Conservation (phyloP, 2,113 vertebrate genomes). For the Pseudorectes ferrugineus region DNA sequence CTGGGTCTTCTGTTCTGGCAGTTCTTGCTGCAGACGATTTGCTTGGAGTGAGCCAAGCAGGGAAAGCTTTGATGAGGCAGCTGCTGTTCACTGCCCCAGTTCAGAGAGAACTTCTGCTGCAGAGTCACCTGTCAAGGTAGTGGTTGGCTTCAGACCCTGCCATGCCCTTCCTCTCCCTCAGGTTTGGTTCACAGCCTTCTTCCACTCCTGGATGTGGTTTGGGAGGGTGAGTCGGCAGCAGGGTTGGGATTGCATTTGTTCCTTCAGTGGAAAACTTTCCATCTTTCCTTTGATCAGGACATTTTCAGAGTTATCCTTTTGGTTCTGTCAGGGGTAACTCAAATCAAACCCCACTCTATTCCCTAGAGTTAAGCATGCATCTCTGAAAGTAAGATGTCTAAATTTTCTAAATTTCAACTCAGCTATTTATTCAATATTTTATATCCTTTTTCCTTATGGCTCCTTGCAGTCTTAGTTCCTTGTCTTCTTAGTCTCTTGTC, state of each 20-base stretch:
- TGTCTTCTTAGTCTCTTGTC: not conserved
- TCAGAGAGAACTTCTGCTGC: not conserved
- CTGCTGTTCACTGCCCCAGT: not conserved
- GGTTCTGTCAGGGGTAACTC: not conserved
- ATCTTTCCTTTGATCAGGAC: not conserved
- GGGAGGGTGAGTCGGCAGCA: accelerated
- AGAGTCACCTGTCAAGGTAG: not conserved
- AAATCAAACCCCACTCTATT: not conserved
- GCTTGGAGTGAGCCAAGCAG: not conserved
- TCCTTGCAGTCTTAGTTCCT: not conserved
- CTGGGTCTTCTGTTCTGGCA: not conserved
- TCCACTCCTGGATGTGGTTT: not conserved
- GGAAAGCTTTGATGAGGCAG: not conserved
- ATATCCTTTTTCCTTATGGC: not conserved
- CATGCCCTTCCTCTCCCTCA: not conserved
- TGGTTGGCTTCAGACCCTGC: not conserved
- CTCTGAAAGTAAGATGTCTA: not conserved
- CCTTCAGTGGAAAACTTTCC: not conserved
- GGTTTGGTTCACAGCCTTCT: not conserved
- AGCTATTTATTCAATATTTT: not conserved
- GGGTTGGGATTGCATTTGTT: not conserved
- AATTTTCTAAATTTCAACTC: not conserved
- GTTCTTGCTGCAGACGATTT: not conserved
- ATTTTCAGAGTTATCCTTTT: not conserved
- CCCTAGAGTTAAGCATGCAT: not conserved